Evolutionary conservation across 2,797 vertebrate species (phyloP).

Genomic region (Tenualosa thibaudeaui): DNA sequence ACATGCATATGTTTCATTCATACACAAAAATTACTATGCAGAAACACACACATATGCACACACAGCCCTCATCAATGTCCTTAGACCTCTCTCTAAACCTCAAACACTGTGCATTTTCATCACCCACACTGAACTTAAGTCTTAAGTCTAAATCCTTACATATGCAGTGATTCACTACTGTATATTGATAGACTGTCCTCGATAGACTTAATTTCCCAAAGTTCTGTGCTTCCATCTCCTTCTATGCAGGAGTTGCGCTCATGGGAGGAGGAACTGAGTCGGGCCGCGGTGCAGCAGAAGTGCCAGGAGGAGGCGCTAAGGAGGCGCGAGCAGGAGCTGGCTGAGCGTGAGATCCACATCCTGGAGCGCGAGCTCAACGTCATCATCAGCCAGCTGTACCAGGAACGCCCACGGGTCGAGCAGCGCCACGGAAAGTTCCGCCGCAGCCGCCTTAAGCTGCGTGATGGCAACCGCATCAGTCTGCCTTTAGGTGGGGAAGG

Average conservation of each 20-base stretch:
- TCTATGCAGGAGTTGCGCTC: constrained; percentile 87
- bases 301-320: constrained; percentile 90
- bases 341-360: constrained; percentile 94
- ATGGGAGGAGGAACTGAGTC: constrained; percentile 93
- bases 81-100: background rate
- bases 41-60: background rate
- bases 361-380: constrained; percentile 94
- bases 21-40: background rate
- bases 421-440: constrained; percentile 94
- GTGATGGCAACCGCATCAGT: constrained; percentile 93
- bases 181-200: background rate
- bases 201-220: background rate
- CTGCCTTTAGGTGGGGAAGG: constrained; percentile 84
- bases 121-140: background rate
- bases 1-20: background rate
- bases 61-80: background rate
- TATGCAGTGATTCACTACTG: background rate
- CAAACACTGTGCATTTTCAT: background rate
- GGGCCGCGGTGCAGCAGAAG: constrained; percentile 93
- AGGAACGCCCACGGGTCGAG: constrained; percentile 93
- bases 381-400: constrained; percentile 97
- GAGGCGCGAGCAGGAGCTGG: constrained; percentile 91
- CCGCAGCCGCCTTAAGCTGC: constrained; percentile 88
- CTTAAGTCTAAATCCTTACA: background rate
- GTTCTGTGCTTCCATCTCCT: background rate